Percentiles rank a stretch among this genome's conserved stretches.
Conservation (phyloP, 1,140 invertebrate species). For the Drosophila micromelanica region DNA sequence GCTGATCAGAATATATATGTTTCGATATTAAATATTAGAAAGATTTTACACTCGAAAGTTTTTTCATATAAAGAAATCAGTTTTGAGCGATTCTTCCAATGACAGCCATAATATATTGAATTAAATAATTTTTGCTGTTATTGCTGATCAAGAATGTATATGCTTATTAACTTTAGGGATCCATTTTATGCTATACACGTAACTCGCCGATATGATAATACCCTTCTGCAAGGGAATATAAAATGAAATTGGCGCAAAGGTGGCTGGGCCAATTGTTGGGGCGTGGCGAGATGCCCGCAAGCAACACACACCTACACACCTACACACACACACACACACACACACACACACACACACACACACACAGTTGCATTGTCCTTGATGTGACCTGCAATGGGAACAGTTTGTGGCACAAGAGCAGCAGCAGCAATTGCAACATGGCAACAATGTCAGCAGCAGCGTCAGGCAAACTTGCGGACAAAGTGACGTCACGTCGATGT, state of each 20-base stretch:
- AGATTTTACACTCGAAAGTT: too few species aligned
- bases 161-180: too few species aligned
- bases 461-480: conserved; percentile 32
- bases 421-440: conserved; percentile 39
- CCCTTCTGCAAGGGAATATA: not conserved
- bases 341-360: conserved; percentile 12
- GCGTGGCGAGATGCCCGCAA: conserved; percentile 16
- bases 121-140: too few species aligned
- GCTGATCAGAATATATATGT: too few species aligned
- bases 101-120: too few species aligned
- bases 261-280: conserved; percentile 32
- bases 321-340: conserved; percentile 11
- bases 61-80: too few species aligned
- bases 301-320: conserved; percentile 4
- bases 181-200: too few species aligned
- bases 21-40: too few species aligned
- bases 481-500: conserved; percentile 38
- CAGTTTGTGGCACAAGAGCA: conserved; percentile 50
- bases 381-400: conserved; percentile 30
- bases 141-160: too few species aligned
- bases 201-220: too few species aligned
- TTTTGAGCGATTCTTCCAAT: too few species aligned
- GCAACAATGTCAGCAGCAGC: conserved; percentile 35
- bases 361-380: conserved; percentile 64
- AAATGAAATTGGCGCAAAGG: conserved; percentile 33